phyloP scores from a whole-genome alignment of 2,888 invertebrate genomes.

The Ormyrus pomaceus region DNA sequence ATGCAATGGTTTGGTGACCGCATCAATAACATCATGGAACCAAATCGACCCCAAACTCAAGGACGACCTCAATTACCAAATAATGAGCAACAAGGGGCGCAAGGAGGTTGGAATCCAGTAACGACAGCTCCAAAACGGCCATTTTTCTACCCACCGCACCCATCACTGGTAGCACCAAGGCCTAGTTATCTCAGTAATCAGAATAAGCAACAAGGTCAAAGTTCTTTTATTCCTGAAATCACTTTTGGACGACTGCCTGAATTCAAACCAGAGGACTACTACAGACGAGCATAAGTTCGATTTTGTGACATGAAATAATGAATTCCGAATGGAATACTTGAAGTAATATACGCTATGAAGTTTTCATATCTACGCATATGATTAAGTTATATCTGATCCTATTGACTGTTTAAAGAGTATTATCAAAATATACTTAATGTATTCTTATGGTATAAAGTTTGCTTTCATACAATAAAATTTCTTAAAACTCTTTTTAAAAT shows the following conservation, averaged over 20 bases:
- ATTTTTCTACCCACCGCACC: conserved; percentile 2
- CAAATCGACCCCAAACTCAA: not conserved
- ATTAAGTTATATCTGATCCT: too few relatives aligned
- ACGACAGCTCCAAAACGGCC: not conserved
- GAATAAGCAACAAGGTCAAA: not conserved
- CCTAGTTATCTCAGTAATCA: not conserved
- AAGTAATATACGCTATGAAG: too few relatives aligned
- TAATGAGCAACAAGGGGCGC: too few relatives aligned
- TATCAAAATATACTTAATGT: too few relatives aligned
- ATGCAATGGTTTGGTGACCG: not conserved
- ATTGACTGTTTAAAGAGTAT: too few relatives aligned
- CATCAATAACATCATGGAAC: not conserved
- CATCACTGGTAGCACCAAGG: not conserved
- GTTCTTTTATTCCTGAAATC: not conserved
- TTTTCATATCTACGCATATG: too few relatives aligned
- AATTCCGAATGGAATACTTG: too few relatives aligned
- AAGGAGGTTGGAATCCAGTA: not conserved
- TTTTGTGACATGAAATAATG: too few relatives aligned
- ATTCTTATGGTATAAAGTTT: too few relatives aligned
- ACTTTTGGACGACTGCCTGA: conserved; percentile 3
- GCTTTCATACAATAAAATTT: too few relatives aligned
- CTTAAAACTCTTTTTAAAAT: too few relatives aligned
- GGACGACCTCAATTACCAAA: not conserved
- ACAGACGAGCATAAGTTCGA: too few relatives aligned
- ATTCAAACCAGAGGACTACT: conserved; percentile 6